A percentile compares a stretch with the other conserved stretches of the same genome.
Conservation (phyloP, 2,113 vertebrate genomes). For the Sterna hirundo region DNA sequence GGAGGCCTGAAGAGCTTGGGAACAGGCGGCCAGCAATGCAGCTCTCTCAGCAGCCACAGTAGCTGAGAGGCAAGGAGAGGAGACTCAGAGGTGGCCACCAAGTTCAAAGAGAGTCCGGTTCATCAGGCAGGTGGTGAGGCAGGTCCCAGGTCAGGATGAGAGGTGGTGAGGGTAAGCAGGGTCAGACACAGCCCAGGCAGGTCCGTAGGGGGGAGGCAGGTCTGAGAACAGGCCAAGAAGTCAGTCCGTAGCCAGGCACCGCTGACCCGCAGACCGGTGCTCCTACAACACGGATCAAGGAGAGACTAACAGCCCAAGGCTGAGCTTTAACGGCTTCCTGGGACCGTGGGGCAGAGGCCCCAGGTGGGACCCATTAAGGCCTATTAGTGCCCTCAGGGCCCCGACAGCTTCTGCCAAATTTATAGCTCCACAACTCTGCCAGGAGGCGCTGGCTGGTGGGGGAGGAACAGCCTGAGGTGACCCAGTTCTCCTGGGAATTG, state of each 20-base stretch:
- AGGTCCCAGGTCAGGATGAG: not conserved
- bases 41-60: too few relatives aligned
- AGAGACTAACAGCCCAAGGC: not conserved
- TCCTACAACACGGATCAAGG: fast-evolving
- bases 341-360: too few relatives aligned
- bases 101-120: not conserved
- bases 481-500: not conserved
- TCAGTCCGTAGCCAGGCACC: not conserved
- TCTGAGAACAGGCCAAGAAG: not conserved
- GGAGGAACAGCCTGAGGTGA: not conserved
- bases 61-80: not conserved
- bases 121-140: not conserved
- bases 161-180: not conserved
- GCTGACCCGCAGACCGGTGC: not conserved
- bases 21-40: not conserved
- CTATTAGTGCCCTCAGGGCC: not conserved
- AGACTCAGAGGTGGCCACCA: not conserved
- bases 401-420: not conserved
- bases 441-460: not conserved
- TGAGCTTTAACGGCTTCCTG: not conserved
- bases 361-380: not conserved
- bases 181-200: not conserved
- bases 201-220: not conserved
- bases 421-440: not conserved
- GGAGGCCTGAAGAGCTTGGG: not conserved